phyloP scores from a whole-genome alignment of 2,113 vertebrate species.

The Anolis carolinensis region DNA sequence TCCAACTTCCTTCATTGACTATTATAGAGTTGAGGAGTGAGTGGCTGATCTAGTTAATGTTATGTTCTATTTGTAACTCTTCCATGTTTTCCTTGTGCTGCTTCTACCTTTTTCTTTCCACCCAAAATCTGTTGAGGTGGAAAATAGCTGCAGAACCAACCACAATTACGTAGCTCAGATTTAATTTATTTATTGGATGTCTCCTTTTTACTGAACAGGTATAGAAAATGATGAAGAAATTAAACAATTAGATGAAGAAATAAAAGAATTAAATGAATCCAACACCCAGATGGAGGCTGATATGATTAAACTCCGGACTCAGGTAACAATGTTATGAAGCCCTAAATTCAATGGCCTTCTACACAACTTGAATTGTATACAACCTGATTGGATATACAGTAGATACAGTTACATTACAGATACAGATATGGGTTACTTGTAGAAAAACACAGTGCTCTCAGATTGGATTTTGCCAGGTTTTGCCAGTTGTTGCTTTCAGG shows the following conservation, averaged over 20 bases:
- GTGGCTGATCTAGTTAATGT: background rate
- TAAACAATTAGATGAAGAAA: constrained; percentile 98
- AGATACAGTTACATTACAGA: background rate
- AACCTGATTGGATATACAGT: background rate
- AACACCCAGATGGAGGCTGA: constrained; percentile 99
- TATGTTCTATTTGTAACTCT: background rate
- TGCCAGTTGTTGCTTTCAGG: no score
- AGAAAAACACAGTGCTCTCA: constrained; percentile 10
- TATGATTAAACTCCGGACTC: constrained; percentile 98
- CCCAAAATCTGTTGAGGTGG: no score
- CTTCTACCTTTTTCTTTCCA: background rate
- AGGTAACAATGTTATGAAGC: constrained; percentile 86
- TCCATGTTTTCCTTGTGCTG: background rate
- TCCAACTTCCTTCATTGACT: background rate
- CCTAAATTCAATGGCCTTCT: constrained; percentile 54
- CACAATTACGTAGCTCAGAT: constrained; percentile 27
- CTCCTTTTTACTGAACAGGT: constrained; percentile 72
- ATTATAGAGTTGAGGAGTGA: no score
- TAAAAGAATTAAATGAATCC: constrained; percentile 97
- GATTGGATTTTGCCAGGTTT: no score
- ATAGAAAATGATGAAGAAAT: constrained; percentile 97
- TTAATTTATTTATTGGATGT: constrained; percentile 48
- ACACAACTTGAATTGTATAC: background rate
- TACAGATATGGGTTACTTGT: background rate
- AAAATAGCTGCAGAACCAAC: background rate